Conservation (phyloP, 2,888 invertebrate genomes). For the Coelopa pilipes region DNA sequence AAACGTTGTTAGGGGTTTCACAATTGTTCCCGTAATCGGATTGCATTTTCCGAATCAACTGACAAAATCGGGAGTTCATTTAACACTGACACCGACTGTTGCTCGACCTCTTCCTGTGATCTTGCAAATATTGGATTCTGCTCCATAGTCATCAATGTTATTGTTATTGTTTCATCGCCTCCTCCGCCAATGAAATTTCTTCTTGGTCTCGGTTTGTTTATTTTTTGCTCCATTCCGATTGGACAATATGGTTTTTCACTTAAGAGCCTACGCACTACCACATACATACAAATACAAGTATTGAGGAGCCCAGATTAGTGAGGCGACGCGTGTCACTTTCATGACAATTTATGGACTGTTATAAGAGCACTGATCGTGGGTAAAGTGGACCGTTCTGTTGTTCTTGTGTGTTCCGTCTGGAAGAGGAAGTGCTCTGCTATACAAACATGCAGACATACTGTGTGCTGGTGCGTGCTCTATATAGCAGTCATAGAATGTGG, state of each 20-base stretch:
- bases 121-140: neutral
- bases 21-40: neutral
- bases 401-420: neutral
- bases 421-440: constrained; percentile 28
- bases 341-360: constrained; percentile 34
- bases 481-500: neutral
- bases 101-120: constrained; percentile 4
- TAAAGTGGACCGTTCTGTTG: constrained; percentile 8
- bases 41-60: constrained; percentile 23
- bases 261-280: neutral
- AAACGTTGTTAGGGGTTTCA: neutral
- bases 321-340: constrained; percentile 30
- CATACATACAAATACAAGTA: neutral
- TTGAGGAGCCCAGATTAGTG: neutral
- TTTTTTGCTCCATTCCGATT: constrained; percentile 38
- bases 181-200: constrained; percentile 25
- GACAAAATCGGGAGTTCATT: neutral
- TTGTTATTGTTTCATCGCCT: neutral
- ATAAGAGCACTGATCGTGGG: constrained; percentile 21
- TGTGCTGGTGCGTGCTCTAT: neutral
- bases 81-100: neutral
- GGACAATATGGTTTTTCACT: constrained; percentile 37
- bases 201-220: constrained; percentile 40
- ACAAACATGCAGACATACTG: neutral
- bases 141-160: neutral